Evolutionary conservation across 53 echinoderm and acorn worm species (phyloP), one percentile per base, ranked within the genome.

Genomic region (Astropecten irregularis): DNA sequence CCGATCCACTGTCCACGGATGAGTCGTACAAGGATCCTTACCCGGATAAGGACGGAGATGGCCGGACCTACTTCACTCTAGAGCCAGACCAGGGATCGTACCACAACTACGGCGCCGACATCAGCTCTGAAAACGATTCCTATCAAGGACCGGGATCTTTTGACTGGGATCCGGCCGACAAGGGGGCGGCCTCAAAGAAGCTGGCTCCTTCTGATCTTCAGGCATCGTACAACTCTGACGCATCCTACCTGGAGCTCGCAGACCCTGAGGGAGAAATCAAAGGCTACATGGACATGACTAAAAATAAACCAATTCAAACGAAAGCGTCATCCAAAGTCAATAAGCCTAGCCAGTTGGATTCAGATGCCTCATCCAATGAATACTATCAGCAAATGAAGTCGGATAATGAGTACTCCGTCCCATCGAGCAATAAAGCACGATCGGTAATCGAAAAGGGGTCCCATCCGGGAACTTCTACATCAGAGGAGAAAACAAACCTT

Each of bases 101-200:
- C 33, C 28, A 30, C 46, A 79, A 79, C 79, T 79, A 79, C 61
- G 79, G 79, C 11, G 79, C 79, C 44, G 79, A 79, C 44, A 79
- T 79, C 63, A 79, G 79, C 46, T 79, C 79, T n/a, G 79, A 79
- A 23, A 57, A 40, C 59, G 58, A 58, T 16, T 76, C 58, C 7
- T 76, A 76, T 29, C 59, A 76, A 39, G 57, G 42, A 1, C 38
- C 38, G 31, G 76, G 40, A 3, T 6, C 76, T 1, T 69, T 11
- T n/a, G 47, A 69, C 66, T 66, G 66, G 66, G 35, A 20, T 20
- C 33, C 13, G 32, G 7, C 35, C 7, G 40, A 66, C 38, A 9
- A 39, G 66, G 3, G 1, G 9, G 30, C 66, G 18, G 38, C 6
- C 22, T 54, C 66, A 9, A 32, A 4, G 10, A 54, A 46, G 48